These are phyloP conservation scores for Pasiphila rectangulata DNA, from an alignment of 2,888 invertebrate genomes.

Conservation along the genomic window DNA sequence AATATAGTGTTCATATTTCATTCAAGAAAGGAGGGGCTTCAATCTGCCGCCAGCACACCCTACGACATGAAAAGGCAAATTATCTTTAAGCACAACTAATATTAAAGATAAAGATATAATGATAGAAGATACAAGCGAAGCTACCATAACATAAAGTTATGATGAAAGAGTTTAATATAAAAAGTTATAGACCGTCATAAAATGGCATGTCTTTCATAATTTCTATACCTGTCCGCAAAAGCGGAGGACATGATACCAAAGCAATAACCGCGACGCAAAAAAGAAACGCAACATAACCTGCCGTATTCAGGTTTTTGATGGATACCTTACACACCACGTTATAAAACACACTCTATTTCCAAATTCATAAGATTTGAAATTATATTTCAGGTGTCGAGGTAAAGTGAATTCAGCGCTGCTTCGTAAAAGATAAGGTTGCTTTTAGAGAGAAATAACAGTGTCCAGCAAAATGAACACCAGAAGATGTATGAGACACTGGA, in stretches of 20 bases:
- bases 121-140: no score
- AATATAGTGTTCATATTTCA: no score
- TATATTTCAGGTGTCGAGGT: conserved; percentile 27
- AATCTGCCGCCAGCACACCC: no score
- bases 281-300: conserved; percentile 52
- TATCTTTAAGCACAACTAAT: no score
- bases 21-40: no score
- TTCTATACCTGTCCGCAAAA: conserved; percentile 61
- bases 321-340: conserved; percentile 26
- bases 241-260: conserved; percentile 45
- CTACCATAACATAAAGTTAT: no score
- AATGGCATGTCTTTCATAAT: conserved; percentile 6
- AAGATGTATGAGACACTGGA: conserved; percentile 78
- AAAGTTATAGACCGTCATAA: not conserved
- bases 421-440: conserved; percentile 33
- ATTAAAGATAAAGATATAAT: no score
- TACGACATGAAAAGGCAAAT: no score
- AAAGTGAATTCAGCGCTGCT: conserved; percentile 6
- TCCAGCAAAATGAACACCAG: conserved; percentile 75
- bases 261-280: conserved; percentile 67
- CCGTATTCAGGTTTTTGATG: conserved; percentile 53
- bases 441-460: conserved; percentile 46
- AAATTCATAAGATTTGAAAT: conserved; percentile 3
- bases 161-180: not conserved
- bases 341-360: conserved; percentile 28